These are phyloP conservation scores for Uloborus plumipes DNA, from an alignment of 2,888 invertebrate species.

Conservation along the genomic window DNA sequence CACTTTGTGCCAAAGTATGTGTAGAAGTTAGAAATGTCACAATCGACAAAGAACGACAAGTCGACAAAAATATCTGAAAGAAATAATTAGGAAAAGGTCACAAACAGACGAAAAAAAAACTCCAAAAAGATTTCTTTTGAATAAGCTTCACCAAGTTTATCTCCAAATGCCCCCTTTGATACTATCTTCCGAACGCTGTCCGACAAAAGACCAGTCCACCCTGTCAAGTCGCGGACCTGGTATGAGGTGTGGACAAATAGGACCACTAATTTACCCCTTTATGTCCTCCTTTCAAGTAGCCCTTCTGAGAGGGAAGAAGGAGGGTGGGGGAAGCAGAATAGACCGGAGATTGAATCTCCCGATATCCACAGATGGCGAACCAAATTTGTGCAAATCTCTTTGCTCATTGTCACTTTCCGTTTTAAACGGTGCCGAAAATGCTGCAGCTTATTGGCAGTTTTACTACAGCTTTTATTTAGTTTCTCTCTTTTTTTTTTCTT, in stretches of 20 bases:
- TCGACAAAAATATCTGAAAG: too few relatives aligned
- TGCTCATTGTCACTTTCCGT: neutral
- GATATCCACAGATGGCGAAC: conserved; percentile 4
- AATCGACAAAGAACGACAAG: too few relatives aligned
- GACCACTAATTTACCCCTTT: conserved; percentile 31
- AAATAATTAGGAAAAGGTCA: too few relatives aligned
- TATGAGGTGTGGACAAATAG: conserved; percentile 28
- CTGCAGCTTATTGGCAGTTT: conserved; percentile 8
- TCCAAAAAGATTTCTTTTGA: too few relatives aligned
- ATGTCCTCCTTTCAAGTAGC: conserved; percentile 3
- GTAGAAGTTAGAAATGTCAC: too few relatives aligned
- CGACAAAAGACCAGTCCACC: neutral
- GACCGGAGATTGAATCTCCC: neutral
- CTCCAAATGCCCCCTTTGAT: too few relatives aligned
- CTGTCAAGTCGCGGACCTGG: neutral
- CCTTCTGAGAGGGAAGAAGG: neutral
- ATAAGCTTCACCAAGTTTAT: too few relatives aligned
- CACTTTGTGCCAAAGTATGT: too few relatives aligned
- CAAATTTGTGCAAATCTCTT: too few relatives aligned
- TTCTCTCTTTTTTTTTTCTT: too few relatives aligned
- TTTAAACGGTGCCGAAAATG: conserved; percentile 1
- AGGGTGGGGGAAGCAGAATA: neutral
- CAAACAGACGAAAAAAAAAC: too few relatives aligned
- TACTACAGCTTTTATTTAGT: too few relatives aligned
- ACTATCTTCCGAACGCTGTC: neutral